Evolutionary conservation across 1,140 invertebrate genomes (phyloP).

Genomic region (Cylas formicarius): DNA sequence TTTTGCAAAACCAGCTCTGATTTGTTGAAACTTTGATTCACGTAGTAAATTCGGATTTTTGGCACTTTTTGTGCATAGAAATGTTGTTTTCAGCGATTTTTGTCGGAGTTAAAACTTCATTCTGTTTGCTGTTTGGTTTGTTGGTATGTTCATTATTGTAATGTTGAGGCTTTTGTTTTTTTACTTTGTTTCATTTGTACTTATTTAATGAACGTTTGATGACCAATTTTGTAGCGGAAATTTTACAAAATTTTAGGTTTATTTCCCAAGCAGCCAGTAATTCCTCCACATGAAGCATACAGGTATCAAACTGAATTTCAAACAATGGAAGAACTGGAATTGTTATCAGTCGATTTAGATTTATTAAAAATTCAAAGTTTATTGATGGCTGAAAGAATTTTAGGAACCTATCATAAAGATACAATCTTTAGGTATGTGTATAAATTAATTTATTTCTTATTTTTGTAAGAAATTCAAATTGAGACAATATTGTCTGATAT

Average conservation of each 20-base stretch:
- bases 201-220: no score
- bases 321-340: constrained; percentile 61
- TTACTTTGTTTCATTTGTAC: no score
- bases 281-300: constrained; percentile 54
- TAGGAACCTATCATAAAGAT: constrained; percentile 76
- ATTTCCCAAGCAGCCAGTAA: constrained; percentile 49
- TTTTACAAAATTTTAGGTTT: constrained; percentile 32
- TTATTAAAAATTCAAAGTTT: constrained; percentile 74
- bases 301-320: constrained; percentile 63
- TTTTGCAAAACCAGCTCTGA: no score
- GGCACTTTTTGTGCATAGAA: no score
- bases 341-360: constrained; percentile 67
- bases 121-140: no score
- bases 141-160: no score
- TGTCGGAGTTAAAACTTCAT: no score
- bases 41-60: no score
- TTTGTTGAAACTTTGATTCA: no score
- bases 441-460: background rate
- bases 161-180: no score
- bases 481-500: constrained; percentile 73
- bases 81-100: no score
- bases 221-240: no score
- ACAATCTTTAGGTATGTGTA: constrained; percentile 60
- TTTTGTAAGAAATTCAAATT: constrained; percentile 72
- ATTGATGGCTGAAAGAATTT: constrained; percentile 72